Evolutionary conservation across 2,888 invertebrate genomes (phyloP).

Genomic region (Morinoia aosen): DNA sequence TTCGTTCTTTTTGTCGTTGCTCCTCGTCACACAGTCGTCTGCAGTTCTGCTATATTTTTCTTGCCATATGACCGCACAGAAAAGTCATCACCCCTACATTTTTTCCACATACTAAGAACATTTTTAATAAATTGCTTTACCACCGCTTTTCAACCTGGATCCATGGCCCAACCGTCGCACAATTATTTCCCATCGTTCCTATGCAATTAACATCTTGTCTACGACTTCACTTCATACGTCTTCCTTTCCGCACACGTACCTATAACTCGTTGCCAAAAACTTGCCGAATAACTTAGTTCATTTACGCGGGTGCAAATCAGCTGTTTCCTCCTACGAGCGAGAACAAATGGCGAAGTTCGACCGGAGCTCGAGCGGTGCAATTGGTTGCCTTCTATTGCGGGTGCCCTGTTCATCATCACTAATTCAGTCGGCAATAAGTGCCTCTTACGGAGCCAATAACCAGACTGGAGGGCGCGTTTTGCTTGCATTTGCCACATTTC

Average conservation of each 20-base stretch:
- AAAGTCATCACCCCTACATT: background rate
- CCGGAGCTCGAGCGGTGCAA: constrained; percentile 12
- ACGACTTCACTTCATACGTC: background rate
- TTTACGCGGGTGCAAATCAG: background rate
- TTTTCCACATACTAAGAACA: background rate
- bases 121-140: no score
- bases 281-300: background rate
- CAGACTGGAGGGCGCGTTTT: background rate
- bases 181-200: background rate
- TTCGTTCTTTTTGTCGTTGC: background rate
- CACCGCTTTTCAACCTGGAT: no score
- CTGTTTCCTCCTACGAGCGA: background rate
- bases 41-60: background rate
- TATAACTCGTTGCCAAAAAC: background rate
- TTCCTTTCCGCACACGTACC: background rate
- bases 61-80: background rate
- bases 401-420: constrained; percentile 39
- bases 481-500: constrained; percentile 29
- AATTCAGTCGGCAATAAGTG: constrained; percentile 34
- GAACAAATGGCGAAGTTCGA: background rate
- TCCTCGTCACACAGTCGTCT: background rate
- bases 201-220: background rate
- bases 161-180: background rate
- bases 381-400: constrained; percentile 8
- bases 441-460: constrained; percentile 24